phyloP scores from a whole-genome alignment of 2,797 vertebrate species.

The Pagetopsis macropterus region DNA sequence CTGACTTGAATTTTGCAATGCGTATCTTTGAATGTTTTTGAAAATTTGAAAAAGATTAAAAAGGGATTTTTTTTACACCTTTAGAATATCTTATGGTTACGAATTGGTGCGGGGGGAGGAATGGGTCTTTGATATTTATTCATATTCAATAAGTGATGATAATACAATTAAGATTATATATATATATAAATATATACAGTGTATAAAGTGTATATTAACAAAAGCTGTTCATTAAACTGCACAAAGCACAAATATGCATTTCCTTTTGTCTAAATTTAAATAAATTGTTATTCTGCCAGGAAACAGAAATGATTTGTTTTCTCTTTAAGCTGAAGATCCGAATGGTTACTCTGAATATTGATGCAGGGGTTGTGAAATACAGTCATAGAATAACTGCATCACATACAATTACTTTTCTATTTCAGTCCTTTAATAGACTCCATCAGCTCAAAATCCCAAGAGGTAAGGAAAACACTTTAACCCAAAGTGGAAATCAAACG shows the following conservation, averaged over 20 bases:
- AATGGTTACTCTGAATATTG: constrained; percentile 23
- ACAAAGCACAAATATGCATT: constrained; percentile 87
- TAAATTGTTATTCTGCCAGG: constrained; percentile 86
- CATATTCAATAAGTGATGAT: constrained; percentile 67
- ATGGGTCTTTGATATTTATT: constrained; percentile 76
- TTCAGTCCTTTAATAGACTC: constrained; percentile 51
- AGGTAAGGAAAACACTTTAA: constrained; percentile 31
- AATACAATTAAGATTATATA: constrained; percentile 75
- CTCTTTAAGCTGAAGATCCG: constrained; percentile 40
- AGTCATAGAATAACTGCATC: constrained; percentile 44
- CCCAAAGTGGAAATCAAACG: constrained; percentile 43
- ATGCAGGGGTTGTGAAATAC: constrained; percentile 15
- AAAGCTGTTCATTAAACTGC: constrained; percentile 79
- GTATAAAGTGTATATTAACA: constrained; percentile 82
- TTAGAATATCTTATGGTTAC: constrained; percentile 68
- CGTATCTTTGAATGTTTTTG: constrained; percentile 82
- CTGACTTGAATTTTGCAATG: constrained; percentile 84
- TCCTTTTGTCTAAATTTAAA: constrained; percentile 85
- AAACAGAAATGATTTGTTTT: constrained; percentile 59
- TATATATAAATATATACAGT: constrained; percentile 69
- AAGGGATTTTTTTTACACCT: constrained; percentile 74
- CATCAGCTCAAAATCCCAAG: constrained; percentile 52
- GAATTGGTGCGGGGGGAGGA: constrained; percentile 29
- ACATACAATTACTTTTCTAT: constrained; percentile 61
- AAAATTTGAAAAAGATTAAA: constrained; percentile 61